Evolutionary conservation across 2,113 vertebrate species (phyloP).

Genomic region (Salminus brasiliensis): DNA sequence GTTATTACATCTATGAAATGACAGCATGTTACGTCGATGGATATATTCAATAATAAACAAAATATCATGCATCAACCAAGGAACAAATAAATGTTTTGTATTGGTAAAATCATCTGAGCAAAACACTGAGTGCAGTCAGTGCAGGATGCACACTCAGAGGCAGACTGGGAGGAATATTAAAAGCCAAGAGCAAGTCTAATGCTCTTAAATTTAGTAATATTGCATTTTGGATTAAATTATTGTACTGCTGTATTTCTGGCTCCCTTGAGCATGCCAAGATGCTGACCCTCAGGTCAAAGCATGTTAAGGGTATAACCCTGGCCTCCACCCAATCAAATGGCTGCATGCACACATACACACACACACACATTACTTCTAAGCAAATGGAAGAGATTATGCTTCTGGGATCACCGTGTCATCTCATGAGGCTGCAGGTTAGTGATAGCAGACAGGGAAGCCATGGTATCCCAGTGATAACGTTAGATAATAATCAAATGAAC

Average conservation of each 20-base stretch:
- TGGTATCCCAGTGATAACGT: background rate
- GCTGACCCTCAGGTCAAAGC: background rate
- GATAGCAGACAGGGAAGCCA: background rate
- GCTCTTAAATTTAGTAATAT: slow-evolving; percentile 36
- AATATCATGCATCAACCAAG: background rate
- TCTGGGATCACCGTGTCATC: background rate
- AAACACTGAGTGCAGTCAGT: background rate
- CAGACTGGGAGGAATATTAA: slow-evolving; percentile 20
- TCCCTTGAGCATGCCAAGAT: background rate
- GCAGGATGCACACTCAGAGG: background rate
- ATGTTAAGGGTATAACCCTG: background rate
- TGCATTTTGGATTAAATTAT: slow-evolving; percentile 35
- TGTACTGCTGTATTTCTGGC: slow-evolving; percentile 28
- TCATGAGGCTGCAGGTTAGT: slow-evolving; percentile 22
- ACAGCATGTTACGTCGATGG: background rate
- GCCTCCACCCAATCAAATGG: slow-evolving; percentile 4
- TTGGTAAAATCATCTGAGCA: background rate
- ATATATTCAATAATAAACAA: background rate
- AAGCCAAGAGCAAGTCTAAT: slow-evolving; percentile 25
- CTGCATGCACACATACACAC: background rate
- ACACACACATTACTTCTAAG: no score
- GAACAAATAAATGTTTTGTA: background rate
- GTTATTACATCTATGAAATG: slow-evolving; percentile 13
- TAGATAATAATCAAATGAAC: background rate
- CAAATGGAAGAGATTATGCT: background rate